phyloP scores from a whole-genome alignment of 2,113 vertebrate genomes.

The Bagarius yarrelli region DNA sequence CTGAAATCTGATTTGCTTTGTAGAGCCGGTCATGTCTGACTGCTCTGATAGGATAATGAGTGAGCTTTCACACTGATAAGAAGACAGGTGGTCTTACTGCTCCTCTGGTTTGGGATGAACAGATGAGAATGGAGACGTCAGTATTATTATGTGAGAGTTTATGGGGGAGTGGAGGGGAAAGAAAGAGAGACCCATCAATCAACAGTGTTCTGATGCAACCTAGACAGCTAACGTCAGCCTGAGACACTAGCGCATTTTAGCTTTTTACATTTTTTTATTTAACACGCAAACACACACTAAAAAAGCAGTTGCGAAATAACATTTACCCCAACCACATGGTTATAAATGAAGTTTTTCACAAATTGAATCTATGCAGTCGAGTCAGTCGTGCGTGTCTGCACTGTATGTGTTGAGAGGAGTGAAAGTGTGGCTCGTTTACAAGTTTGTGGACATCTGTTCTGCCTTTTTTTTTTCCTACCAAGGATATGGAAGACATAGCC shows the following conservation, averaged over 20 bases:
- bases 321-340: constrained; percentile 29
- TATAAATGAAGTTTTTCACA: constrained; percentile 4
- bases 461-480: neutral
- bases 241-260: neutral
- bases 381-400: constrained; percentile 11
- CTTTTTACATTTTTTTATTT: neutral
- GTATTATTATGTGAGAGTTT: neutral
- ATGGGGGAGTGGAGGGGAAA: neutral
- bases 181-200: constrained; percentile 33
- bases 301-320: constrained; percentile 16
- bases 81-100: neutral
- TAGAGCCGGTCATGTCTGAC: constrained; percentile 6
- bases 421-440: constrained; percentile 15
- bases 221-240: constrained; percentile 16
- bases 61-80: constrained; percentile 13
- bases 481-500: neutral
- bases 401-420: constrained; percentile 6
- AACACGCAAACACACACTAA: neutral
- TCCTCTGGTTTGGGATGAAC: neutral
- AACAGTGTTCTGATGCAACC: constrained; percentile 18
- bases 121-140: neutral
- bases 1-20: constrained; percentile 14
- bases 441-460: constrained; percentile 38
- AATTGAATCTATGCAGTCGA: constrained; percentile 31
- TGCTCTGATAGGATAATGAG: constrained; percentile 15